These are phyloP conservation scores for Parelbella ahira DNA, from an alignment of 2,888 invertebrate genomes.

Conservation along the genomic window DNA sequence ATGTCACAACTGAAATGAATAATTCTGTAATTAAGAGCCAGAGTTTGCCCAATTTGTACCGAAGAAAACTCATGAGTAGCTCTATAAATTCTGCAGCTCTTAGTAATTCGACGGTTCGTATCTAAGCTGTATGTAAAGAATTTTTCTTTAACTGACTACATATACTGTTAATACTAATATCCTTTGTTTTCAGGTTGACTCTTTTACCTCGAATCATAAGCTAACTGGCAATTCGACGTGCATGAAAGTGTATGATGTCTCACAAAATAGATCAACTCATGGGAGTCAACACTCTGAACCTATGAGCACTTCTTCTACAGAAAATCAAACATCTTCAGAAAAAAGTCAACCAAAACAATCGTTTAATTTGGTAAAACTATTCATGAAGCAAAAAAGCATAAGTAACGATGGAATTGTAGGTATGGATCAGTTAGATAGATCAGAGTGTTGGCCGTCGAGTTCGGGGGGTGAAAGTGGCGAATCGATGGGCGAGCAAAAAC, in stretches of 20 bases:
- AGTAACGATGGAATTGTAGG: slow-evolving; percentile 87
- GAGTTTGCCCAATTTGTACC: slow-evolving; percentile 88
- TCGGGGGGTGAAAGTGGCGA: slow-evolving; percentile 83
- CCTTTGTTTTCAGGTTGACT: slow-evolving; percentile 63
- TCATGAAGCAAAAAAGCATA: slow-evolving; percentile 93
- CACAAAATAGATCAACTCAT: slow-evolving; percentile 63
- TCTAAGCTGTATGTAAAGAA: background rate
- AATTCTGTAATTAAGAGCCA: slow-evolving; percentile 85
- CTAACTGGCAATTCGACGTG: slow-evolving; percentile 63
- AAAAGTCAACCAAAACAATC: slow-evolving; percentile 83
- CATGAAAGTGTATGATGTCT: slow-evolving; percentile 75
- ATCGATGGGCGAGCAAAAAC: slow-evolving; percentile 73
- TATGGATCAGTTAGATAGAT: slow-evolving; percentile 86
- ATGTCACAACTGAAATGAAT: slow-evolving; percentile 79
- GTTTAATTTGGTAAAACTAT: slow-evolving; percentile 91
- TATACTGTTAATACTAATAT: no score
- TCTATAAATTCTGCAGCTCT: slow-evolving; percentile 78
- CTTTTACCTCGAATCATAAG: slow-evolving; percentile 70
- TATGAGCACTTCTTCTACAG: slow-evolving; percentile 77
- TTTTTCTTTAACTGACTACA: no score
- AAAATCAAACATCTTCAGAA: slow-evolving; percentile 70
- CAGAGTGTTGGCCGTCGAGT: slow-evolving; percentile 88
- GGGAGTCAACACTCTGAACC: slow-evolving; percentile 75
- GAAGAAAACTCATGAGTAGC: slow-evolving; percentile 74
- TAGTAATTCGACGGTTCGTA: slow-evolving; percentile 85